phyloP scores from a whole-genome alignment of 2,113 vertebrate species.

The Colinus virginianus region DNA sequence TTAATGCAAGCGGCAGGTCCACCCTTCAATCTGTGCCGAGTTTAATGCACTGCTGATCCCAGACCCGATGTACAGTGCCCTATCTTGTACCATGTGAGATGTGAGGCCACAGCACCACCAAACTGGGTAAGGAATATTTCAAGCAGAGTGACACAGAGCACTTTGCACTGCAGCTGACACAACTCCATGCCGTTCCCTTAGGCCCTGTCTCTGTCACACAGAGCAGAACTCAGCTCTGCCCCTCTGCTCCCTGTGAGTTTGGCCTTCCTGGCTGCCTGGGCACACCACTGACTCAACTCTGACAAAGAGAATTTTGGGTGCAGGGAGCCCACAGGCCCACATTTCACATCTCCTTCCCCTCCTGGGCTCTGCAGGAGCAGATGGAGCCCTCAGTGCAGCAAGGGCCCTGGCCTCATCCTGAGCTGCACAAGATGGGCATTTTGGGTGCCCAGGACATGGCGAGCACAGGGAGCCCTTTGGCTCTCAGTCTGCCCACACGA shows the following conservation, averaged over 20 bases:
- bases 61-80: not conserved
- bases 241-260: too few species aligned
- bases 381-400: not conserved
- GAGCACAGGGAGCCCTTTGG: not conserved
- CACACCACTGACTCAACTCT: too few species aligned
- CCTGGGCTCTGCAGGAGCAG: not conserved
- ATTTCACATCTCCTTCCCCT: not conserved
- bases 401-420: fast-evolving
- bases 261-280: too few species aligned
- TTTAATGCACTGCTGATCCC: not conserved
- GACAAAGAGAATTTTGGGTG: not conserved
- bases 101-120: not conserved
- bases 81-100: not conserved
- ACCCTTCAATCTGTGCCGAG: not conserved
- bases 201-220: too few species aligned
- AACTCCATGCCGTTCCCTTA: too few species aligned
- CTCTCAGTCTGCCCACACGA: not conserved
- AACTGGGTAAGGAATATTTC: not conserved
- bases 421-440: not conserved
- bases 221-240: too few species aligned
- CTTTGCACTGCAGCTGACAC: not conserved
- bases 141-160: not conserved
- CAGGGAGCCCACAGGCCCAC: not conserved
- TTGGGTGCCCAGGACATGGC: fast-evolving
- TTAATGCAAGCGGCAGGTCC: not conserved